A percentile compares a stretch with the other conserved stretches of the same genome.
These are phyloP conservation scores for Ageneiosus marmoratus DNA, from an alignment of 2,113 vertebrate genomes.

Conservation along the genomic window DNA sequence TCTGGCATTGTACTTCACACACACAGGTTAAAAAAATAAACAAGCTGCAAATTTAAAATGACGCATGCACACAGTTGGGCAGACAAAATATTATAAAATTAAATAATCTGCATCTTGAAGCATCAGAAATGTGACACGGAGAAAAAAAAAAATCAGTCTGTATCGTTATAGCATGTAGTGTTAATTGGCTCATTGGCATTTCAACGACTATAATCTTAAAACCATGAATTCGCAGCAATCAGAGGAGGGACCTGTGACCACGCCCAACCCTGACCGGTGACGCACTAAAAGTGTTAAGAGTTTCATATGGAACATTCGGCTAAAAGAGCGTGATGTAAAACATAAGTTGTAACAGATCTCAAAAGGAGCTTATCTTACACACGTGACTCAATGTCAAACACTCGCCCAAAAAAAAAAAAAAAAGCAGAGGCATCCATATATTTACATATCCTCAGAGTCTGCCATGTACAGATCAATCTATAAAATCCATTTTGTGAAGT, in stretches of 20 bases:
- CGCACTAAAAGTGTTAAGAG: constrained; percentile 54
- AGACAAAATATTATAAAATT: constrained; percentile 5
- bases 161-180: constrained; percentile 44
- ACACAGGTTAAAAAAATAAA: constrained; percentile 6
- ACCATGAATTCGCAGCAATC: constrained; percentile 15
- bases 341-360: constrained; percentile 55
- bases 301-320: constrained; percentile 57
- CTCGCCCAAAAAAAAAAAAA: not conserved
- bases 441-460: constrained; percentile 69
- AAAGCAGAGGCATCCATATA: constrained; percentile 65
- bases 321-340: constrained; percentile 51
- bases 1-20: not conserved
- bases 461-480: constrained; percentile 52
- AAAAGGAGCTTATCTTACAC: constrained; percentile 32
- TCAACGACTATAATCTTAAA: constrained; percentile 1
- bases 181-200: constrained; percentile 11
- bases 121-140: constrained; percentile 16
- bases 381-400: constrained; percentile 45
- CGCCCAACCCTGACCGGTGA: constrained; percentile 28
- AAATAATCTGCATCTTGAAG: constrained; percentile 31
- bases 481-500: constrained; percentile 55
- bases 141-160: constrained; percentile 12
- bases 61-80: constrained; percentile 32
- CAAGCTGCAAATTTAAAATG: not conserved
- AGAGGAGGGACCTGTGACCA: not conserved